A percentile compares a stretch with the other conserved stretches of the same genome.
Conservation (phyloP, 2,888 invertebrate species). For the Drosophila lacicola region DNA sequence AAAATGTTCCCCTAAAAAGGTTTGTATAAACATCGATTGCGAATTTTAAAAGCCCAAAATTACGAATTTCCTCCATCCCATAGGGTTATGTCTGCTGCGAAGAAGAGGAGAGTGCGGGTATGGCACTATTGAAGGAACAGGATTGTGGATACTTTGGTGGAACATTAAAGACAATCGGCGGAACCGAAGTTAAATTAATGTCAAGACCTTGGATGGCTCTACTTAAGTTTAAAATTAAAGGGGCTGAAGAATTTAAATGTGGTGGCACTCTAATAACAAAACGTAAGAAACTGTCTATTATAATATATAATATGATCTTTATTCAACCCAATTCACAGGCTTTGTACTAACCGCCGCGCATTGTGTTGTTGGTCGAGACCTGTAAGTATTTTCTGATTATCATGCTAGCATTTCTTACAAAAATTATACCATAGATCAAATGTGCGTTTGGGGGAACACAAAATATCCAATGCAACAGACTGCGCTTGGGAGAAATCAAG, state of each 20-base stretch:
- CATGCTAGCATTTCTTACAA: background rate
- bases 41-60: background rate
- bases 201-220: conserved; percentile 42
- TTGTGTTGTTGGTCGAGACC: background rate
- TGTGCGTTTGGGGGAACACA: conserved; percentile 31
- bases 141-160: conserved; percentile 17
- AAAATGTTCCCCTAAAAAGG: background rate
- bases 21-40: background rate
- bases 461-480: background rate
- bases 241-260: background rate
- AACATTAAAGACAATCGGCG: background rate
- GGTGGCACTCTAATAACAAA: conserved; percentile 31
- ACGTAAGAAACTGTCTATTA: conserved; percentile 18
- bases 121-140: background rate
- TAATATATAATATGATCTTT: background rate
- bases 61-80: background rate
- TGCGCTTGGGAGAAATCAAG: fast-evolving
- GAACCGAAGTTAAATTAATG: conserved; percentile 4
- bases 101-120: conserved; percentile 1
- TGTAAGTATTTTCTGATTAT: conserved; percentile 19
- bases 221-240: background rate
- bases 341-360: conserved; percentile 47
- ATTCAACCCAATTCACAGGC: conserved; percentile 5
- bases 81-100: conserved; percentile 20
- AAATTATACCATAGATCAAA: background rate